phyloP scores from a whole-genome alignment of 2,888 invertebrate genomes.

The Acronicta leporina region DNA sequence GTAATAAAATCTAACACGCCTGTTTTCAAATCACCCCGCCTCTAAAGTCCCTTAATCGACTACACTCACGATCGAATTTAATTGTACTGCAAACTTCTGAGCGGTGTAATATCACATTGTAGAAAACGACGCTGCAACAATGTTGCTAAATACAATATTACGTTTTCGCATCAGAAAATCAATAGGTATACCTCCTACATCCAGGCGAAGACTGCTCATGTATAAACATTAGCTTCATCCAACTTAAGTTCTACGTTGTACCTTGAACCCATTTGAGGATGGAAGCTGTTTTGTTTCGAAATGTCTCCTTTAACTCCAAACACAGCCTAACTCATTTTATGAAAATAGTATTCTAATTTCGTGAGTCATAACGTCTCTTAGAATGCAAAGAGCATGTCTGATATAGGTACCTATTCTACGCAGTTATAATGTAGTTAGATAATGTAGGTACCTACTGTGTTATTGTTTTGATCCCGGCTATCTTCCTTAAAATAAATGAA shows the following conservation, averaged over 20 bases:
- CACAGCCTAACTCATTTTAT: constrained; percentile 21
- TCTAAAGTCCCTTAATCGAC: constrained; percentile 10
- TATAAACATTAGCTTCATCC: constrained; percentile 15
- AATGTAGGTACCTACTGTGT: neutral
- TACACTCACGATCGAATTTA: constrained; percentile 24
- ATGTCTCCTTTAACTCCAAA: constrained; percentile 1
- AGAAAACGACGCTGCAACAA: constrained; percentile 19
- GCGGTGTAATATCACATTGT: constrained; percentile 22
- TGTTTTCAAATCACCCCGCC: constrained; percentile 15
- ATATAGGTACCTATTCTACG: constrained; percentile 55
- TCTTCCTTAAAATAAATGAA: no score
- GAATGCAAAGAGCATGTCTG: constrained; percentile 39
- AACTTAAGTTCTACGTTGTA: constrained; percentile 13
- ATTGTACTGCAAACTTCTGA: constrained; percentile 28
- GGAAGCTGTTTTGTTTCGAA: constrained; percentile 1
- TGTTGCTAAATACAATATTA: constrained; percentile 14
- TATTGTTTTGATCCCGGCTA: constrained; percentile 9
- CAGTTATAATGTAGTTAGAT: constrained; percentile 36
- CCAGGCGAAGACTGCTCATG: constrained; percentile 17
- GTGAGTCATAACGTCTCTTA: constrained; percentile 60
- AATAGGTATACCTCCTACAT: constrained; percentile 13
- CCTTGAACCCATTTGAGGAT: constrained; percentile 19
- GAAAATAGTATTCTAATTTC: constrained; percentile 65
- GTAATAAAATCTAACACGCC: constrained; percentile 29
- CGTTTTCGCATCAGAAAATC: constrained; percentile 16